These are phyloP conservation scores for Prunella strophiata DNA, from an alignment of 2,797 vertebrate genomes.

Conservation along the genomic window DNA sequence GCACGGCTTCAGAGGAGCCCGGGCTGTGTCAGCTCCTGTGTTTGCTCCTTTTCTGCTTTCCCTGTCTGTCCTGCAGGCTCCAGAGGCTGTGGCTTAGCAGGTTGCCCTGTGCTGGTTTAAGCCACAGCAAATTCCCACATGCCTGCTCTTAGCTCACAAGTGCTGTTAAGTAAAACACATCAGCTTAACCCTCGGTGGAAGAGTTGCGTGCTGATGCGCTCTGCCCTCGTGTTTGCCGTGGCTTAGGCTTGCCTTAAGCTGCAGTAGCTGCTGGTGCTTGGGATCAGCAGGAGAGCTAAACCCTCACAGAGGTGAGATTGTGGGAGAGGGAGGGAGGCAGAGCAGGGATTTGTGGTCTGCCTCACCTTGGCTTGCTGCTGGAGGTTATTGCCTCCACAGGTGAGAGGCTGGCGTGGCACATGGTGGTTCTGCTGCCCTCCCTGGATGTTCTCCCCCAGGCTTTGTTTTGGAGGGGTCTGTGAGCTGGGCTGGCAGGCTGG, in stretches of 20 bases:
- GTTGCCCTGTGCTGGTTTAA: background rate
- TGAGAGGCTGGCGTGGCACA: accelerated
- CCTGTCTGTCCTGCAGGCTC: background rate
- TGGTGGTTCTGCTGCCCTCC: background rate
- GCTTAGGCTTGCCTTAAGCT: conserved; percentile 35
- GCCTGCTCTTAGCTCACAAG: conserved; percentile 8
- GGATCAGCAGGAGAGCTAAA: background rate
- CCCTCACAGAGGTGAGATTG: background rate
- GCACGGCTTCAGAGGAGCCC: background rate
- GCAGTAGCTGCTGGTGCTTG: accelerated
- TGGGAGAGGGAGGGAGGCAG: background rate
- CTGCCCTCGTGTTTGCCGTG: background rate
- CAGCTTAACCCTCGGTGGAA: conserved; percentile 6
- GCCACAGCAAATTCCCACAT: conserved; percentile 4
- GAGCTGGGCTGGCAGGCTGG: background rate
- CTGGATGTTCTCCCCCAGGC: accelerated
- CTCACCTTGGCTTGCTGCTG: background rate
- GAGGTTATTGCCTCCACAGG: background rate
- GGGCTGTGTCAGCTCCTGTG: accelerated
- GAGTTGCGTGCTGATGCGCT: background rate
- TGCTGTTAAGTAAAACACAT: conserved; percentile 37
- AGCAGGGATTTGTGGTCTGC: background rate
- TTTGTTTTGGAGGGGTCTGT: background rate
- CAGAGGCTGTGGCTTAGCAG: background rate
- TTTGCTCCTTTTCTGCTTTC: background rate